Evolutionary conservation across 2,113 vertebrate genomes (phyloP).

Genomic region (Cranoglanis bouderius): DNA sequence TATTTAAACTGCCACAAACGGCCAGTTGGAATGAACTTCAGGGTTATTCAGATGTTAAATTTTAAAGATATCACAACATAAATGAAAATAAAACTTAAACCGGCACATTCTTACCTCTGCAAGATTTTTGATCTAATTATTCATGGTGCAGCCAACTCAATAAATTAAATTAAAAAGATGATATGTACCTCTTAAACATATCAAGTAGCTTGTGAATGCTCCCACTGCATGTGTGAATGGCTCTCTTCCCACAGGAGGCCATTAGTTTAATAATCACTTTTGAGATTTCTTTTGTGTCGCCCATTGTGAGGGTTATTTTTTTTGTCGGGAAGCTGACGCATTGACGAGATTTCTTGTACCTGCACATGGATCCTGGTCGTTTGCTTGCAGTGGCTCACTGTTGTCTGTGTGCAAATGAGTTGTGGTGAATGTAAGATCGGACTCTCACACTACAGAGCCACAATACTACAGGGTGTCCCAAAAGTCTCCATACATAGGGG

Average conservation of each 20-base stretch:
- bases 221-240: not conserved
- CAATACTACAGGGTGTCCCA: too few species aligned
- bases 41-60: not conserved
- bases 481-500: too few species aligned
- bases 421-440: not conserved
- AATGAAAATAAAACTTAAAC: not conserved
- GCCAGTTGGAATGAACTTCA: not conserved
- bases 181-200: not conserved
- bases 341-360: not conserved
- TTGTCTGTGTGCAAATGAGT: not conserved
- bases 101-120: not conserved
- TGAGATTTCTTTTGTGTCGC: not conserved
- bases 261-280: not conserved
- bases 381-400: not conserved
- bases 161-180: not conserved
- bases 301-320: not conserved
- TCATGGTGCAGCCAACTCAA: too few species aligned
- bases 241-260: not conserved
- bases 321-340: too few species aligned
- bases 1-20: too few species aligned
- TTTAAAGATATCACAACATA: not conserved
- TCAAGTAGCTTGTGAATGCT: not conserved
- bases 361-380: not conserved
- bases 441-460: not conserved
- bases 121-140: not conserved